Evolutionary conservation across 2,797 vertebrate species (phyloP).

Genomic region (Gadopsis bispinosus): DNA sequence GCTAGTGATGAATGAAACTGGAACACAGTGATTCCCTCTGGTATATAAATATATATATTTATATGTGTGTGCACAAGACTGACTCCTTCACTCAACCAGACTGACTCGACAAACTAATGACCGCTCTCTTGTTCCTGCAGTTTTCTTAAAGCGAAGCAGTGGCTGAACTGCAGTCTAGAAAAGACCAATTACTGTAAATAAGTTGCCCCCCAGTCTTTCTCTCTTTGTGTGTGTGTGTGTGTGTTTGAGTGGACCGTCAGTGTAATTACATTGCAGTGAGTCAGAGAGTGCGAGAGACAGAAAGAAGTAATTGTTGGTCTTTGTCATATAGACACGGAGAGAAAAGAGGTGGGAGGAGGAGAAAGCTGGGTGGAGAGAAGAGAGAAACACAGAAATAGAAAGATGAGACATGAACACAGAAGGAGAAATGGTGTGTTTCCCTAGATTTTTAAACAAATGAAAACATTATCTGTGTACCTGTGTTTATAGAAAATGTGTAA

Average conservation of each 20-base stretch:
- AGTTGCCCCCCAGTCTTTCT: slow-evolving; percentile 18
- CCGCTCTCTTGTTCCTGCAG: slow-evolving; percentile 5
- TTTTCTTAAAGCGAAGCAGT: slow-evolving; percentile 21
- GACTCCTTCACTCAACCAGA: slow-evolving; percentile 17
- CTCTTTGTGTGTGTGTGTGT: background rate
- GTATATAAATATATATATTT: background rate
- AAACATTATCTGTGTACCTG: slow-evolving; percentile 14
- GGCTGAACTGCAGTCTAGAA: slow-evolving; percentile 11
- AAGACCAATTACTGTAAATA: slow-evolving; percentile 50
- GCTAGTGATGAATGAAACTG: slow-evolving; percentile 59
- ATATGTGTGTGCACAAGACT: background rate
- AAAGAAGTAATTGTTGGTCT: slow-evolving; percentile 74
- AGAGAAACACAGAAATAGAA: slow-evolving; percentile 25
- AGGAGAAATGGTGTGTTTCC: slow-evolving; percentile 3
- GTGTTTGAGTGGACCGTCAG: slow-evolving; percentile 52
- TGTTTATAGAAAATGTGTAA: background rate
- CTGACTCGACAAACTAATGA: slow-evolving; percentile 26
- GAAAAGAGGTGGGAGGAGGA: slow-evolving; percentile 54
- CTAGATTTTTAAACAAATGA: background rate
- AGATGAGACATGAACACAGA: slow-evolving; percentile 2
- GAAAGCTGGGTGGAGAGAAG: slow-evolving; percentile 27
- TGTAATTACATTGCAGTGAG: slow-evolving; percentile 72
- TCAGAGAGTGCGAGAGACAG: slow-evolving; percentile 60
- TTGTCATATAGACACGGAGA: slow-evolving; percentile 55
- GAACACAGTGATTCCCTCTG: slow-evolving; percentile 48